phyloP scores from a whole-genome alignment of 2,113 vertebrate species.

The Zosterops hypoxanthus region DNA sequence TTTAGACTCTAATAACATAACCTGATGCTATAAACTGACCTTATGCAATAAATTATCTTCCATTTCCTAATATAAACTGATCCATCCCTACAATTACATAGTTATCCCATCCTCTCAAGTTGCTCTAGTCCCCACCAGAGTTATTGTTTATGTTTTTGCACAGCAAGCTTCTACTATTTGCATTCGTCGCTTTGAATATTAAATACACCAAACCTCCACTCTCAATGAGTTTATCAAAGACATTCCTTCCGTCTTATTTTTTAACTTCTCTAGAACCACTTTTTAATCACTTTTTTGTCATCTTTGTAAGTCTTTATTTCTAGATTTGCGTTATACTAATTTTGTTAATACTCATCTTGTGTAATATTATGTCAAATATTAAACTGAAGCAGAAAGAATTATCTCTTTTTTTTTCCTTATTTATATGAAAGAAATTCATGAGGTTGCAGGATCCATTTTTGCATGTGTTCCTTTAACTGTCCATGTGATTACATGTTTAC shows the following conservation, averaged over 20 bases:
- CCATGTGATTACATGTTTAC: background rate
- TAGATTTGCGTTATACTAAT: background rate
- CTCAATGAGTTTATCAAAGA: background rate
- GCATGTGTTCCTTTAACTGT: background rate
- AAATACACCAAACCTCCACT: background rate
- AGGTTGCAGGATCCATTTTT: background rate
- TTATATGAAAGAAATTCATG: background rate
- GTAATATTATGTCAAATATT: background rate
- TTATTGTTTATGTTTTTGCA: background rate
- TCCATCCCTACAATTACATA: background rate
- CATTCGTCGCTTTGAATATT: background rate
- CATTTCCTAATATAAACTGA: background rate
- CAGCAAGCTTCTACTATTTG: background rate
- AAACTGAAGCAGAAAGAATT: background rate
- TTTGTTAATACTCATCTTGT: background rate
- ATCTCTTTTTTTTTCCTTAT: background rate
- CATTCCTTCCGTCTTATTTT: background rate
- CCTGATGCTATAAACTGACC: background rate
- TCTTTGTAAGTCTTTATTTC: background rate
- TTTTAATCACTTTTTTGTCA: background rate
- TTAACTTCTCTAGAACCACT: background rate
- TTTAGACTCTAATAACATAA: background rate
- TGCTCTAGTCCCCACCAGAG: background rate
- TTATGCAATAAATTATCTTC: background rate
- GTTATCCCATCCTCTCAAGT: background rate